These are phyloP conservation scores for Cheilosia urbana DNA, from an alignment of 2,888 invertebrate genomes.

Conservation along the genomic window DNA sequence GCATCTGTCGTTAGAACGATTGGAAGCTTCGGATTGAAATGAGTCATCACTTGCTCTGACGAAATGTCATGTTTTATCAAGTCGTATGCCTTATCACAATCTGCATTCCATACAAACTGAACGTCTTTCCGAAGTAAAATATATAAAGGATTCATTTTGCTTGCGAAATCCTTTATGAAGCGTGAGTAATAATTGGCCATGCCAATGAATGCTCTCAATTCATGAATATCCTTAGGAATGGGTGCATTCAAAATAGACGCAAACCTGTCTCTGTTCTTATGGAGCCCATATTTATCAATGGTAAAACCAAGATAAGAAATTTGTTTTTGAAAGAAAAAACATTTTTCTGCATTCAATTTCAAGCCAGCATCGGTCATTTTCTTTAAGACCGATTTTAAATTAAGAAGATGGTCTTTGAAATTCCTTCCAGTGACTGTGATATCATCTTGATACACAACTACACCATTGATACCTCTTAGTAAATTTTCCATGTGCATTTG, in stretches of 20 bases:
- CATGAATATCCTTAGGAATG: constrained; percentile 72
- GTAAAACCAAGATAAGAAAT: constrained; percentile 55
- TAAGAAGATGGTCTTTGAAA: constrained; percentile 17
- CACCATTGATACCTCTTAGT: constrained; percentile 5
- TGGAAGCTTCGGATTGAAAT: constrained; percentile 40
- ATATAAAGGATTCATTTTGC: constrained; percentile 34
- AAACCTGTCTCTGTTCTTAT: constrained; percentile 76
- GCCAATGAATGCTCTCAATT: constrained; percentile 78
- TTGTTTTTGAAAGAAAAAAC: constrained; percentile 68
- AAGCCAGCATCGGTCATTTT: constrained; percentile 65
- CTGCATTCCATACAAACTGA: constrained; percentile 33
- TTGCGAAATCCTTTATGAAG: constrained; percentile 77
- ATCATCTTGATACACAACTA: constrained; percentile 12
- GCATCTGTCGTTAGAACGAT: constrained; percentile 49
- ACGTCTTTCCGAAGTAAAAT: constrained; percentile 27
- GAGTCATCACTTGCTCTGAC: constrained; percentile 43
- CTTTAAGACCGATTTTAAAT: constrained; percentile 3
- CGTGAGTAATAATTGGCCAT: constrained; percentile 80
- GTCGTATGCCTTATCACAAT: constrained; percentile 27
- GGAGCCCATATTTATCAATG: constrained; percentile 76
- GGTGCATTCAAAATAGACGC: constrained; percentile 75
- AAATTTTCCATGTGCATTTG: constrained; percentile 3
- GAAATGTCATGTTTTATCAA: constrained; percentile 29
- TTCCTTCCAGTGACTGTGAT: constrained; percentile 8
- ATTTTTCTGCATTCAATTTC: constrained; percentile 77